Conservation (phyloP, 2,113 vertebrate genomes). For the Xiphophorus couchianus region DNA sequence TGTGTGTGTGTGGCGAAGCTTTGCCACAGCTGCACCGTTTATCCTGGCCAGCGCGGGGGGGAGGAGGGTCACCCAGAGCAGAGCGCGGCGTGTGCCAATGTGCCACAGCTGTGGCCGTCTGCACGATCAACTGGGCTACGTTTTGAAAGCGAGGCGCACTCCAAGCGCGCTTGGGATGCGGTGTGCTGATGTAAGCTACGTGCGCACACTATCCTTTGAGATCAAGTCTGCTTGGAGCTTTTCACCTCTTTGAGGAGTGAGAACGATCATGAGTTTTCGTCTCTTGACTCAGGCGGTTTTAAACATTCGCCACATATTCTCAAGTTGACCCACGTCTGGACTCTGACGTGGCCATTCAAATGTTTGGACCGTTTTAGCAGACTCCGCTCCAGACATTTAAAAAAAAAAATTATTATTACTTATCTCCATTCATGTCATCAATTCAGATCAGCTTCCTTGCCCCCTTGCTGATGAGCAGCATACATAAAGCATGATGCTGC, state of each 20-base stretch:
- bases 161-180: constrained; percentile 11
- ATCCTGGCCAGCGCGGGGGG: constrained; percentile 31
- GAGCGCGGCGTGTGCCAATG: constrained; percentile 33
- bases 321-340: not conserved
- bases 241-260: not conserved
- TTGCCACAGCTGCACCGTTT: constrained; percentile 63
- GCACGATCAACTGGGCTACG: constrained; percentile 29
- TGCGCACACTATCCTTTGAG: constrained; percentile 37
- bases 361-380: too few species aligned
- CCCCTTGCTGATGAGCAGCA: too few species aligned
- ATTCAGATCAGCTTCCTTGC: not conserved
- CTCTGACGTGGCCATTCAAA: not conserved
- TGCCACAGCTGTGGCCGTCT: constrained; percentile 66
- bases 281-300: not conserved
- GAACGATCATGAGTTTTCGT: not conserved
- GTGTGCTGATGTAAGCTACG: constrained; percentile 31
- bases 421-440: not conserved
- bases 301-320: not conserved
- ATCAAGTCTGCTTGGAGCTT: not conserved
- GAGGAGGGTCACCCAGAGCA: constrained; percentile 51
- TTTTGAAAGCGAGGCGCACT: constrained; percentile 12
- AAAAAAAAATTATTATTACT: too few species aligned
- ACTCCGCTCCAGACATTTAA: too few species aligned
- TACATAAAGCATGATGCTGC: not conserved
- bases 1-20: constrained; percentile 47